Evolutionary conservation across 2,888 invertebrate species (phyloP), one percentile per base, ranked within the genome.

Genomic region (Agapostemon virescens): DNA sequence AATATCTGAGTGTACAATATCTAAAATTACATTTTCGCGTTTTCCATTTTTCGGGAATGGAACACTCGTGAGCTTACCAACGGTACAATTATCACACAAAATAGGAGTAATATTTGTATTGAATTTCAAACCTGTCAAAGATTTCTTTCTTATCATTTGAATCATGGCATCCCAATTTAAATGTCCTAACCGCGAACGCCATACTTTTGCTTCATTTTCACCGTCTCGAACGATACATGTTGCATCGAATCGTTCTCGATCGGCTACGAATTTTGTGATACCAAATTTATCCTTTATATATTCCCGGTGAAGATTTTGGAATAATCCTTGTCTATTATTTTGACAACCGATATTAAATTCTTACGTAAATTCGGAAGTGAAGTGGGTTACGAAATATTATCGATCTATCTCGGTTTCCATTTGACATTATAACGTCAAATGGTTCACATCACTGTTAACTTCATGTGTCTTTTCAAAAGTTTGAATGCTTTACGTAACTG

Each of bases 401-500:
- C n/a, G 64, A 5, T 13, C 13, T 38, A n/a, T 64, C 64, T 13
- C 36, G 64, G 3, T 23, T 64, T 36, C 64, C 38, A 36, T 64
- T 38, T 11, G 64, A 40, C 11, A 38, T 36, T 36, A 64, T 38
- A 20, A 64, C n/a, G 5, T 36, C 17, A 11, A 73, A 0, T 69
- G 63, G 23, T 69, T 78, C 11, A 85, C 17, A 17, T 67, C 74
- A 13, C 66, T 69, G 3, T 58, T 49, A 0, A 74, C n/a, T 0
- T 69, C 1, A 0, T 13, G 55, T 3, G 23, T 5, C 71, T 42
- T 0, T n/a, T 4, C 7, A 69, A 69, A 15, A 13, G 7, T 4
- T n/a, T 6, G 20, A 11, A 6, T 6, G 49, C 36, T 7, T 72
- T 76, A 30, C 85, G 84, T 17, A 85, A 7, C 11, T 84, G 84